These are phyloP conservation scores for Meteorus cinctellus DNA, from an alignment of 2,888 invertebrate genomes.

Conservation along the genomic window DNA sequence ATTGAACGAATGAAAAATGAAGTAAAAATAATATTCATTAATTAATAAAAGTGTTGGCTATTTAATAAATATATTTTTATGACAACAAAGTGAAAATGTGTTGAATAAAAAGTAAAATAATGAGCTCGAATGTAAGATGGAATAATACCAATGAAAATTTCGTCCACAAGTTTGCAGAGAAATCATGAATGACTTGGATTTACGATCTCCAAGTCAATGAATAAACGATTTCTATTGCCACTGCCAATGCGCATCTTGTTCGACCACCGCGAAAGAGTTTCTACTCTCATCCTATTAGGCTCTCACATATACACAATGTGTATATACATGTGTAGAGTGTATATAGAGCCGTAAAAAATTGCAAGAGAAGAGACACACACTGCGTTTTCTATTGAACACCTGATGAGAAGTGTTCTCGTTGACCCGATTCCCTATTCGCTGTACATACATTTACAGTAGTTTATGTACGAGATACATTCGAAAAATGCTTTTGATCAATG, in stretches of 20 bases:
- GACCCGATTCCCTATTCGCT: constrained; percentile 41
- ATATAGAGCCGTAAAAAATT: constrained; percentile 50
- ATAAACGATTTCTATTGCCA: constrained; percentile 50
- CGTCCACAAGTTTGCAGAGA: constrained; percentile 45
- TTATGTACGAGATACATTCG: constrained; percentile 1
- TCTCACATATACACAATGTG: constrained; percentile 19
- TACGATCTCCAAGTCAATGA: constrained; percentile 48
- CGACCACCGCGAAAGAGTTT: constrained; percentile 49
- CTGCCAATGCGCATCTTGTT: constrained; percentile 20
- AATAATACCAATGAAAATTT: not conserved
- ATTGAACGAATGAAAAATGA: not conserved
- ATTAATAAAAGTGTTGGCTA: not conserved
- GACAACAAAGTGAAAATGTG: not conserved
- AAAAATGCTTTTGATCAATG: constrained; percentile 2
- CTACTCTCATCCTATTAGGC: constrained; percentile 50
- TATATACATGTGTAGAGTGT: too few species aligned
- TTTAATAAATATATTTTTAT: not conserved
- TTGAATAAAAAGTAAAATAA: constrained; percentile 21
- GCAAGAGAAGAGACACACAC: constrained; percentile 46
- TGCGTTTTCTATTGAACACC: constrained; percentile 46
- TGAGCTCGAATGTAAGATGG: not conserved
- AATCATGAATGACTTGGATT: constrained; percentile 55
- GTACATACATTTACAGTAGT: not conserved
- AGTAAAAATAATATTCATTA: too few species aligned
- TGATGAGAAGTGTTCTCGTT: constrained; percentile 38